phyloP scores from a whole-genome alignment of 2,797 vertebrate genomes.

The Artibeus lituratus region DNA sequence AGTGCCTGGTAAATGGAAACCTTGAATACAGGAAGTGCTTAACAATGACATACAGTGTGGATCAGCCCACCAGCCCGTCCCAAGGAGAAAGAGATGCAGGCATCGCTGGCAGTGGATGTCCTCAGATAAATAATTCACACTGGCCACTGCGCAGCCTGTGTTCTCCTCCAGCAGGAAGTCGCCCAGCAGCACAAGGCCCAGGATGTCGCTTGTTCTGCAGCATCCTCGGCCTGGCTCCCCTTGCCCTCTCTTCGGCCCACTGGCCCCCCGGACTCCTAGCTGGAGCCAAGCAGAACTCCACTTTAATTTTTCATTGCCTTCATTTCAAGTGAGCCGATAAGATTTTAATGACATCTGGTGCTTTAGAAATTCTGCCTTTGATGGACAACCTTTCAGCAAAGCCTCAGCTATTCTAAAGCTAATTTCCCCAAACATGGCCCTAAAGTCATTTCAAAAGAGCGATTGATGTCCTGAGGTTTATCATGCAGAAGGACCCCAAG shows the following conservation, averaged over 20 bases:
- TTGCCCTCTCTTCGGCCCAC: slow-evolving; percentile 51
- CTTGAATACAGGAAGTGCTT: neutral
- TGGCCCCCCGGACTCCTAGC: slow-evolving; percentile 60
- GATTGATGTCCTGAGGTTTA: slow-evolving; percentile 74
- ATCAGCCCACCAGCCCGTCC: neutral
- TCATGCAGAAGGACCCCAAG: slow-evolving; percentile 25
- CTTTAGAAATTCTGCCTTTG: slow-evolving; percentile 91
- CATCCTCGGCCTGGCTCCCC: neutral
- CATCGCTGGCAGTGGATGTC: rapidly evolving
- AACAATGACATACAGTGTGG: rapidly evolving
- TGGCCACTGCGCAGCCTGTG: neutral
- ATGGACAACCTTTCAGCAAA: slow-evolving; percentile 77
- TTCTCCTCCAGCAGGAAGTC: neutral
- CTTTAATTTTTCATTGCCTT: slow-evolving; percentile 91
- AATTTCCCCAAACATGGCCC: slow-evolving; percentile 78
- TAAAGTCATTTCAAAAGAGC: slow-evolving; percentile 78
- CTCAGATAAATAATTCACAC: neutral
- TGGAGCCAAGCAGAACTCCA: slow-evolving; percentile 85
- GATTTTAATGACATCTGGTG: slow-evolving; percentile 89
- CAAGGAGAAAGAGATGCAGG: neutral
- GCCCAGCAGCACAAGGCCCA: neutral
- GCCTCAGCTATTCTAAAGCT: slow-evolving; percentile 74
- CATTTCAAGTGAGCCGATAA: slow-evolving; percentile 91
- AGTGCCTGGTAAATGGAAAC: neutral
- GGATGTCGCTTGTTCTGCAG: neutral